Percentiles rank a stretch among this genome's conserved stretches.
phyloP scores from a whole-genome alignment of 2,113 vertebrate species.

The Sigmodon hispidus region DNA sequence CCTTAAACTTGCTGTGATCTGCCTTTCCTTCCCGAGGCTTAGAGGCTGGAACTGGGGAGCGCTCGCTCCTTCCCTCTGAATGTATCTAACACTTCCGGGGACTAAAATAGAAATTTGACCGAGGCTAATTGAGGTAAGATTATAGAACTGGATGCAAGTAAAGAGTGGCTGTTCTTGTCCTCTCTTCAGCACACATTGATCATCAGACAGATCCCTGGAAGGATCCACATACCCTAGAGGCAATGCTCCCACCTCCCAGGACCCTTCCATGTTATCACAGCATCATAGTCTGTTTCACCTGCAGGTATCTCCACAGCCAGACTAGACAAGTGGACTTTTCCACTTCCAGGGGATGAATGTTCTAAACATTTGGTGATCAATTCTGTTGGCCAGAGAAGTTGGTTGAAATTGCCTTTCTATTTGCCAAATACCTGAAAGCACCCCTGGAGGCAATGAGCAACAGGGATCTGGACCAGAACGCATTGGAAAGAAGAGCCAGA shows the following conservation, averaged over 20 bases:
- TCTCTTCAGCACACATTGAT: not conserved
- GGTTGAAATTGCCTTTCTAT: not conserved
- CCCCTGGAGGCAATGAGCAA: not conserved
- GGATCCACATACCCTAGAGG: not conserved
- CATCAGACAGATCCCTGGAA: not conserved
- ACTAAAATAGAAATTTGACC: not conserved
- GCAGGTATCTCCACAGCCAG: not conserved
- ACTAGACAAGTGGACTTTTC: not conserved
- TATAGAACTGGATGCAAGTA: not conserved
- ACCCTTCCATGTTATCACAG: not conserved
- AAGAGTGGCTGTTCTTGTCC: not conserved
- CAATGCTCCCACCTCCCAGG: not conserved
- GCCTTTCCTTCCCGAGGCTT: not conserved
- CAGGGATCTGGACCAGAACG: not conserved
- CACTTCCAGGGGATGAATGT: not conserved
- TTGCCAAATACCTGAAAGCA: conserved; percentile 35
- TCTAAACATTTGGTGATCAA: not conserved
- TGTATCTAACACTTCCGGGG: not conserved
- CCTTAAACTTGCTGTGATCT: not conserved
- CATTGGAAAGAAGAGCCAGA: not conserved
- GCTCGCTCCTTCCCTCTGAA: not conserved
- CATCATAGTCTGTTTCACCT: not conserved
- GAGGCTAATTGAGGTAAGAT: not conserved
- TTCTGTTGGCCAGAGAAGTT: not conserved
- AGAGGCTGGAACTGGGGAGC: too few species aligned